Evolutionary conservation across 2,797 vertebrate species (phyloP), one percentile per base, ranked within the genome.

Genomic region (Naso thynnoides): DNA sequence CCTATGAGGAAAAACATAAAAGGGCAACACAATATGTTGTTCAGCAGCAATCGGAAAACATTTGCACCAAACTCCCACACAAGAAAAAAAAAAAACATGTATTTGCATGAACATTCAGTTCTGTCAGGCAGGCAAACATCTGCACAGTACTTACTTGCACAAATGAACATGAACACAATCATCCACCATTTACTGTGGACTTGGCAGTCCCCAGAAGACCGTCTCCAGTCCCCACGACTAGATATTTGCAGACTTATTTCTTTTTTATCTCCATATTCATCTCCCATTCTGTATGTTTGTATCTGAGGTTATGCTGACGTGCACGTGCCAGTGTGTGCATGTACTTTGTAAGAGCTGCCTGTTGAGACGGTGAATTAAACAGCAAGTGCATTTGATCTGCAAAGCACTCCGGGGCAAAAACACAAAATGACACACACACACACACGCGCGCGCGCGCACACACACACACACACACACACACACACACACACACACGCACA

Each of bases 351-450:
- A 84, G 87, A 85, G 89, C 88, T 86, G 91, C 91, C 84, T 90
- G 92, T 89, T 89, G 91, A 91, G 91, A 93, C 66, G 88, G 83
- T 87, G 93, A 93, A 94, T 93, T 93, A 93, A 91, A 90, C 92
- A 89, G 89, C 88, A 77, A 91, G 89, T 85, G 91, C 89, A 93
- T 93, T 92, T 93, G 92, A 93, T 93, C 91, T 91, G 85, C 75
- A 83, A 83, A 88, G 81, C 84, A 92, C 93, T 89, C 74, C 60
- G 18, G 92, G 90, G 87, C 89, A 89, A 87, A 90, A 58, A 79
- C 80, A 91, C 73, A 87, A 70, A 82, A 67, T n/a, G 24, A 65
- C 39, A 78, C 47, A 58, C 41, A 42, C 38, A 33, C 29, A 60
- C 68, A 49, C 39, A 60, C 57, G 33, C 67, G 36, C 18, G 8